Base-by-base conservation (phyloP, 64 coral and sea anemone genomes). In the Stylophora pistillata region DNA sequence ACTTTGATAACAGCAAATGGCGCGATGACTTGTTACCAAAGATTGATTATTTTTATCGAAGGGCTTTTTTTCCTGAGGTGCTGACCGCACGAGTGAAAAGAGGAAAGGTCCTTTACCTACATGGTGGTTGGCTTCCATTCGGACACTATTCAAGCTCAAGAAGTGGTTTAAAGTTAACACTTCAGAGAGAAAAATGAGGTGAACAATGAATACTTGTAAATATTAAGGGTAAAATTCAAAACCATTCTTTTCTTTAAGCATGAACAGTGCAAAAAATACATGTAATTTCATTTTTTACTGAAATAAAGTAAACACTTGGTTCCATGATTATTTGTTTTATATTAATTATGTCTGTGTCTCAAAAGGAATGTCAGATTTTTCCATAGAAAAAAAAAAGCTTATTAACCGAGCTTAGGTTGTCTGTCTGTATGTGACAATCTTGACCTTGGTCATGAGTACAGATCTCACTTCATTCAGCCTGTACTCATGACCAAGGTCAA, bases 21-120 rank as follows among this genome's bases (percentile, higher is more conserved):
- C 53, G 13, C 53, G 18, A 76, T 76, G 74, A 76, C 53, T 76
- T 76, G 74, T 76, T 76, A 33, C 74, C 74, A 76, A 76, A 76
- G 74, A 76, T 76, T 76, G 74, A 76, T 76, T 76, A 76, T 52
- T 76, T 76, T 20, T 76, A 76, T 76, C 1, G 32, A 76, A 76
- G 88, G 79, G 81, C 74, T 77, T 66, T 81, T 81, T 89, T 80
- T 25, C 87, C 76, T 77, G 74, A 89, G 63, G 37, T 89, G 47
- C 37, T 89, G 23, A 89, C 74, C 27, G 34, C 59, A 69, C 55
- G 74, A 89, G 87, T 89, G 31, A 55, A 79, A 79, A 60, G 87
- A 66, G 87, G 87, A 17, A 70, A 77, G n/a, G 56, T 29, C 57
- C 74, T 89, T 27, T 89, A 79, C 27, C 74, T 53, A 69, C 87